Evolutionary conservation across 1,140 invertebrate species (phyloP).

Genomic region (Brachionus paranguensis): DNA sequence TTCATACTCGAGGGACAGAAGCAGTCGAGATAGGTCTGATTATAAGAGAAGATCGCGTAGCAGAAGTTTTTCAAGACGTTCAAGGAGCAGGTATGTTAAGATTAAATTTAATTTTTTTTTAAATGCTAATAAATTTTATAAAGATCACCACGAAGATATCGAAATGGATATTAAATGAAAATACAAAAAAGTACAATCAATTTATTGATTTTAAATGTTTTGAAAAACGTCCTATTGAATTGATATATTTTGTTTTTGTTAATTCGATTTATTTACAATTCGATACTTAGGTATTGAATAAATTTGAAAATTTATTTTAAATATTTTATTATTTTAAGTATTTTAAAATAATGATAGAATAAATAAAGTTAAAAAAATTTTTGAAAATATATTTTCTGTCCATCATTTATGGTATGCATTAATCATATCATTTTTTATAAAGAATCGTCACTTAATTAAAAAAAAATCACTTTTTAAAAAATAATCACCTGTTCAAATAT

Average conservation of each 20-base stretch:
- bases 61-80: slow-evolving; percentile 17
- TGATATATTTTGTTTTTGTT: neutral
- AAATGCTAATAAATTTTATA: neutral
- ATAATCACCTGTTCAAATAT: too few species aligned
- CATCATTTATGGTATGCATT: neutral
- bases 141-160: neutral
- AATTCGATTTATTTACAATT: neutral
- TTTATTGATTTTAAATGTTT: slow-evolving; percentile 3
- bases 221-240: neutral
- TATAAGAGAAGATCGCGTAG: neutral
- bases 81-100: neutral
- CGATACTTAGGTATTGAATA: neutral
- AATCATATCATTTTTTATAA: too few species aligned
- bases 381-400: neutral
- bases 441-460: too few species aligned
- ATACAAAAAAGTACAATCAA: neutral
- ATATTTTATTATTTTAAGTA: neutral
- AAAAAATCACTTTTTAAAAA: too few species aligned
- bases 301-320: neutral
- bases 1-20: slow-evolving; percentile 7
- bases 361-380: neutral
- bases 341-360: neutral
- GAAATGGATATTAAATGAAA: neutral
- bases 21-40: neutral
- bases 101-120: neutral